phyloP scores from a whole-genome alignment of 1,140 invertebrate species.

The Probaryconus sp. region DNA sequence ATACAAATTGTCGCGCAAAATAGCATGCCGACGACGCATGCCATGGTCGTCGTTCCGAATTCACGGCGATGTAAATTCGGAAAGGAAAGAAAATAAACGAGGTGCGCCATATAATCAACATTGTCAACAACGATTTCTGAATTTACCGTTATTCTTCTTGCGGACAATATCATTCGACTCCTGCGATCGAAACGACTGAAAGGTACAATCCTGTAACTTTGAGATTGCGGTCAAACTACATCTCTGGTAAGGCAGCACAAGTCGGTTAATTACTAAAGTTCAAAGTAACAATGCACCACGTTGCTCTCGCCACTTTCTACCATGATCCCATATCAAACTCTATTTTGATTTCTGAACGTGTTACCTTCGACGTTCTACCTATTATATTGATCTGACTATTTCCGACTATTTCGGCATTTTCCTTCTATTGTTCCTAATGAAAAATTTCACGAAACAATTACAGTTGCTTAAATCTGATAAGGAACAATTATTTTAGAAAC shows the following conservation, averaged over 20 bases:
- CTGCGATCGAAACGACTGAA: conserved; percentile 47
- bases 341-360: conserved; percentile 24
- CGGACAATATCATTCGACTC: conserved; percentile 44
- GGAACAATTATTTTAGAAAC: no score
- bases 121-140: conserved; percentile 31
- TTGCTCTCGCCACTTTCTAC: conserved; percentile 35
- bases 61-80: conserved; percentile 47
- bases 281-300: conserved; percentile 48
- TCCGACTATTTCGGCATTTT: conserved; percentile 3
- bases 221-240: conserved; percentile 53
- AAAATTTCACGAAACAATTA: no score
- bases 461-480: no score
- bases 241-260: conserved; percentile 43
- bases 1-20: conserved; percentile 40
- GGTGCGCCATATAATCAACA: conserved; percentile 39
- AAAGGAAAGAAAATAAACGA: conserved; percentile 47
- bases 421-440: neutral
- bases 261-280: conserved; percentile 60
- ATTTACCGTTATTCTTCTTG: conserved; percentile 35
- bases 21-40: conserved; percentile 31
- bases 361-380: conserved; percentile 28
- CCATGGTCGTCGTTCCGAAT: no score
- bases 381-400: conserved; percentile 7
- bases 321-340: conserved; percentile 48
- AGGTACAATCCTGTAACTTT: conserved; percentile 46